Base-by-base conservation (phyloP, 2,113 vertebrate species). In the Pollimyrus isidori region DNA sequence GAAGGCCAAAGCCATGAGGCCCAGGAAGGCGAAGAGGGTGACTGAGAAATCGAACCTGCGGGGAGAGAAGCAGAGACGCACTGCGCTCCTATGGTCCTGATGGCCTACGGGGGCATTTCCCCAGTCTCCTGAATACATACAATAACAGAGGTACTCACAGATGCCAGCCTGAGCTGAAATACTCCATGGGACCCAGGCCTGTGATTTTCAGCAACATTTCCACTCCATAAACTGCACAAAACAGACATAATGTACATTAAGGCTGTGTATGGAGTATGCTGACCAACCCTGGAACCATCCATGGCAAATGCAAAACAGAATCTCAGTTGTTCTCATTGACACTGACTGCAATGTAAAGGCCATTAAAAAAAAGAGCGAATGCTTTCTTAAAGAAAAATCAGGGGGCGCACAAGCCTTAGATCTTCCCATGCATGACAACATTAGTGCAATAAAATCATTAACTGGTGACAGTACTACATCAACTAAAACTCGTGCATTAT, bases 101-200 rank as follows among this genome's bases (percentile, higher is more conserved):
- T 69, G 73, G 73, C 35, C 30, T 76, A 21, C 2, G 45, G 21
- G 21, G 45, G 45, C 39, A 10, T 42, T 84, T 46, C 21, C 21
- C 82, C 35, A 48, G 45, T 48, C n/a, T 52, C 1, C 85, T 56
- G 3, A 50, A 86, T 1, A 0, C 53, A 15, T 49, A 39, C 35
- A 35, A 39, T 1, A 35, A 45, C 15, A 42, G 21, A 48, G 52
- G 90, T 91, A 98, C 98, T 97, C 92, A 99, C 98, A 99, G 95
- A 92, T 99, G 99, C 98, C 98, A 99, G 1, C 98, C 98, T 0
- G 98, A 99, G 90, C 97, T 98, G 94, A 99, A 96, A 94, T 99
- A 99, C 84, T 97, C 96, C 19, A 98, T 48, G 0, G 98, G 98
- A 9, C 98, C 98, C 94, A 99, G 94, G 65, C 98, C 98, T 0